These are phyloP conservation scores for Notodonta ziczac DNA, from an alignment of 2,888 invertebrate species.

Conservation along the genomic window DNA sequence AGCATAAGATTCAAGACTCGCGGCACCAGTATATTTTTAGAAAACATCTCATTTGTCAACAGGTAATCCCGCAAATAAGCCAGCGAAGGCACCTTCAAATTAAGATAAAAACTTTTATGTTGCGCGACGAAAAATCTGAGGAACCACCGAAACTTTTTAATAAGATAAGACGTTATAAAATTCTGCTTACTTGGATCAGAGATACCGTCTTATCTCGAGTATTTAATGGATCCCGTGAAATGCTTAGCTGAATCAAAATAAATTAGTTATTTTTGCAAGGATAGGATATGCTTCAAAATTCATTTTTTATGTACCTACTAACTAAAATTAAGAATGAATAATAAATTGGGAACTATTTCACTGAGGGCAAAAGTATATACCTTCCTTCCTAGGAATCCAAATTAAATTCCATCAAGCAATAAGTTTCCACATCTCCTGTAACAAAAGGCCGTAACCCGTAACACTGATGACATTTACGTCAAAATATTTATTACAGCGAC, in stretches of 20 bases:
- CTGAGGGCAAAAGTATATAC: too few relatives aligned
- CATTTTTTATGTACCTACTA: too few relatives aligned
- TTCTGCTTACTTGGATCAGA: slow-evolving; percentile 42
- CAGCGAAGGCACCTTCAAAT: slow-evolving; percentile 23
- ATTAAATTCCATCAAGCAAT: too few relatives aligned
- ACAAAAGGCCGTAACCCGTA: slow-evolving; percentile 33
- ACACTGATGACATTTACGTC: slow-evolving; percentile 27
- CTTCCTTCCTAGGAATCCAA: too few relatives aligned
- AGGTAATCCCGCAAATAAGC: slow-evolving; percentile 12
- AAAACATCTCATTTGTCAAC: slow-evolving; percentile 15
- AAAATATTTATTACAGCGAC: slow-evolving; percentile 46
- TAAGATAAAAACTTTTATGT: slow-evolving; percentile 28
- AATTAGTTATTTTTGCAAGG: too few relatives aligned
- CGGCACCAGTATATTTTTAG: neutral
- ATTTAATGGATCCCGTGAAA: slow-evolving; percentile 26
- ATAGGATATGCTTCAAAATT: too few relatives aligned
- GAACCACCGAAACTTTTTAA: slow-evolving; percentile 47
- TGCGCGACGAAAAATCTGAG: slow-evolving; percentile 20
- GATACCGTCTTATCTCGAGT: slow-evolving; percentile 43
- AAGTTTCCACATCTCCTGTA: slow-evolving; percentile 11
- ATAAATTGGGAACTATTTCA: too few relatives aligned
- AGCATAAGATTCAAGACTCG: neutral
- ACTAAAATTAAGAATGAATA: too few relatives aligned
- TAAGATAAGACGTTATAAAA: slow-evolving; percentile 49
- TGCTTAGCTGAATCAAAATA: slow-evolving; percentile 17